These are phyloP conservation scores for Ammodytes marinus DNA, from an alignment of 2,113 vertebrate genomes.

Conservation along the genomic window DNA sequence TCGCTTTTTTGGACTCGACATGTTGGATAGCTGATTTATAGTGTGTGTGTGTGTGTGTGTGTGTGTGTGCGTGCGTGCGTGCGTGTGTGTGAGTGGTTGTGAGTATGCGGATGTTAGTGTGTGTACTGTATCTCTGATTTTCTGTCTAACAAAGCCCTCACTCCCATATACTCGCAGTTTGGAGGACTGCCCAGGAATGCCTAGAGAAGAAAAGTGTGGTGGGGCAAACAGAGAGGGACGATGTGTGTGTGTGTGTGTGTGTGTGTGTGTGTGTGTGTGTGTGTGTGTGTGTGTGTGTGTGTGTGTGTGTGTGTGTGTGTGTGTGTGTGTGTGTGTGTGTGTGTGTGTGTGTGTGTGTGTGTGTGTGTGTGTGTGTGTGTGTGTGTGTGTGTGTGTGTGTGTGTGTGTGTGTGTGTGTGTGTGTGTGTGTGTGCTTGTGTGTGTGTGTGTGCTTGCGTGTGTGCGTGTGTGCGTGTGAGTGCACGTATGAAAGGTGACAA, in stretches of 20 bases:
- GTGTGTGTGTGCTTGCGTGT: background rate
- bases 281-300: constrained; percentile 17
- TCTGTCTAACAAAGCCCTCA: constrained; percentile 67
- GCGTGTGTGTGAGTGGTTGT: constrained; percentile 25
- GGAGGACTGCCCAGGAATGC: constrained; percentile 76
- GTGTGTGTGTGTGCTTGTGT: constrained; percentile 29
- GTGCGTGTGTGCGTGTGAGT: constrained; percentile 28
- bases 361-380: constrained; percentile 19
- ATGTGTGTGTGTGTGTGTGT: constrained; percentile 17
- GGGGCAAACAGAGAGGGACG: constrained; percentile 52
- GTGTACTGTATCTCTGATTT: constrained; percentile 69
- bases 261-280: constrained; percentile 19
- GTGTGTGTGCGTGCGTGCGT: background rate
- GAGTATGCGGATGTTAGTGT: constrained; percentile 20
- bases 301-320: constrained; percentile 30
- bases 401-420: constrained; percentile 17
- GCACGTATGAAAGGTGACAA: constrained; percentile 61
- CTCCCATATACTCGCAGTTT: constrained; percentile 67
- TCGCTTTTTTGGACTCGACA: constrained; percentile 68
- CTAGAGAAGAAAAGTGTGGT: constrained; percentile 53
- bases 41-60: constrained; percentile 44
- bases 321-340: constrained; percentile 1
- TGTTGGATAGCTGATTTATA: constrained; percentile 67
- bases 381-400: constrained; percentile 18
- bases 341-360: constrained; percentile 28